Conservation (phyloP, 2,797 vertebrate species). For the Ciconia nigra region DNA sequence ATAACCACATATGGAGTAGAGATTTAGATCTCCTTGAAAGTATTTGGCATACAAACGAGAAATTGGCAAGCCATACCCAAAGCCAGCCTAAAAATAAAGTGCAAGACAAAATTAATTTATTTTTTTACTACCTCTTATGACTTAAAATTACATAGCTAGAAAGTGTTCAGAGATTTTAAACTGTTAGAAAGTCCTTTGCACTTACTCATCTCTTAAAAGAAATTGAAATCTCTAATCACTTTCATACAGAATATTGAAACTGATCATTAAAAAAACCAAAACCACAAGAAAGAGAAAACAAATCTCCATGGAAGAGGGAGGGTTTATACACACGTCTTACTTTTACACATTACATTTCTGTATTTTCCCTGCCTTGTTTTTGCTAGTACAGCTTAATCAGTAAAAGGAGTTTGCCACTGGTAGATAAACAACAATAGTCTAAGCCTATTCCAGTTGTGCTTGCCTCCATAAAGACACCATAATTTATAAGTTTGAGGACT, state of each 20-base stretch:
- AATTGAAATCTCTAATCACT: neutral
- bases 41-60: constrained; percentile 97
- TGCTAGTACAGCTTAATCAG: neutral
- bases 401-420: neutral
- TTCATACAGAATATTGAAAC: neutral
- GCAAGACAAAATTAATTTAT: neutral
- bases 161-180: neutral
- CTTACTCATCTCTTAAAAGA: neutral
- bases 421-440: neutral
- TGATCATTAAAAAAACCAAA: neutral
- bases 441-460: neutral
- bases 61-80: constrained; percentile 96
- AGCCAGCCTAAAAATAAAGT: constrained; percentile 85
- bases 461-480: neutral
- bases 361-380: neutral
- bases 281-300: neutral
- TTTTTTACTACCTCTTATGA: neutral
- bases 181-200: neutral
- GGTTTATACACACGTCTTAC: neutral
- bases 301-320: neutral
- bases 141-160: neutral
- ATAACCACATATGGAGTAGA: constrained; percentile 96
- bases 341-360: neutral
- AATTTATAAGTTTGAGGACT: neutral
- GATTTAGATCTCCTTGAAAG: constrained; percentile 96